A percentile compares a stretch with the other conserved stretches of the same genome.
These are phyloP conservation scores for Agonum fuliginosum DNA, from an alignment of 2,888 invertebrate species.

Conservation along the genomic window DNA sequence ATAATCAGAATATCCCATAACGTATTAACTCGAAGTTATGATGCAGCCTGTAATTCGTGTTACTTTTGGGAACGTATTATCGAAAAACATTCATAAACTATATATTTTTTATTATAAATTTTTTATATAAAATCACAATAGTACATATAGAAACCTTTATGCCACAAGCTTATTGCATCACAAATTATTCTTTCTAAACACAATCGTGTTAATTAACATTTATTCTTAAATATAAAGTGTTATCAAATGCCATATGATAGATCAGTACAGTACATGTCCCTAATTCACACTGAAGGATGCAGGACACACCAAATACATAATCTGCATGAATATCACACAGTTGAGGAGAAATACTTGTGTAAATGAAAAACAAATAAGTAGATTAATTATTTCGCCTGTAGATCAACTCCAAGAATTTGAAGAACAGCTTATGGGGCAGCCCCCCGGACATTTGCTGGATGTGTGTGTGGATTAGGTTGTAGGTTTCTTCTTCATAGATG, in stretches of 20 bases:
- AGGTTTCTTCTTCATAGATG: constrained; percentile 88
- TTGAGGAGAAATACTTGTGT: constrained; percentile 40
- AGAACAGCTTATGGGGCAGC: constrained; percentile 87
- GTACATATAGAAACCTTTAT: constrained; percentile 29
- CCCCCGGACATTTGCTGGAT: constrained; percentile 90
- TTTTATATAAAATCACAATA: constrained; percentile 48
- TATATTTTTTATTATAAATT: neutral
- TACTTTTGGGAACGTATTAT: too few species aligned
- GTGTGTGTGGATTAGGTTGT: constrained; percentile 86
- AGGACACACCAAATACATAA: constrained; percentile 36
- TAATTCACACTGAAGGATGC: constrained; percentile 15
- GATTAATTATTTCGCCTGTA: constrained; percentile 82
- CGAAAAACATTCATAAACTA: too few species aligned
- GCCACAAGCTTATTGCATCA: constrained; percentile 51
- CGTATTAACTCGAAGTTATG: too few species aligned
- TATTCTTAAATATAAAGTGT: constrained; percentile 15
- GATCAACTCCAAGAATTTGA: constrained; percentile 87
- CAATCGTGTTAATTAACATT: constrained; percentile 1
- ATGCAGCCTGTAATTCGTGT: too few species aligned
- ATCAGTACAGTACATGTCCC: constrained; percentile 39
- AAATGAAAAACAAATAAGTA: constrained; percentile 14
- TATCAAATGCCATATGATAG: constrained; percentile 28
- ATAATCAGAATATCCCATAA: too few species aligned
- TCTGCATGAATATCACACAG: constrained; percentile 55
- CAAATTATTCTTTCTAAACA: constrained; percentile 22